phyloP scores from a whole-genome alignment of 30 jellyfish, hydroid and myxozoan species.

The Hydra vulgaris region DNA sequence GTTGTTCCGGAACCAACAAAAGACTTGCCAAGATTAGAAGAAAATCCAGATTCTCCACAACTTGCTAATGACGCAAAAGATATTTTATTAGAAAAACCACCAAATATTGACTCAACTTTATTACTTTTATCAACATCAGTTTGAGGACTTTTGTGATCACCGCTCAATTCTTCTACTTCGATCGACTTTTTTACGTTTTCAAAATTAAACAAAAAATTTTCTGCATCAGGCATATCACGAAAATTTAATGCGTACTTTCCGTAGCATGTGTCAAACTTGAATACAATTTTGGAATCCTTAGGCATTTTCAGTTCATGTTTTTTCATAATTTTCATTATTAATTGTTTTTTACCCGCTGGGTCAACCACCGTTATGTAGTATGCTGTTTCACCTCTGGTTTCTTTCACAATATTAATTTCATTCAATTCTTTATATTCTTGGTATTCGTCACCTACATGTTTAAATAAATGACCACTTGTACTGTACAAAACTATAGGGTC shows the following conservation, averaged over 20 bases:
- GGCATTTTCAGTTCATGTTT: neutral
- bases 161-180: neutral
- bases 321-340: neutral
- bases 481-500: neutral
- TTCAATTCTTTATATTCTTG: neutral
- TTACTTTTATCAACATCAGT: neutral
- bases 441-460: neutral
- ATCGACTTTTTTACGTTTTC: neutral
- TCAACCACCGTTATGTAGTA: neutral
- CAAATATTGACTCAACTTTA: conserved; percentile 9
- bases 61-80: conserved; percentile 51
- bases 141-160: too few relatives aligned
- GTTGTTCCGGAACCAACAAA: conserved; percentile 58
- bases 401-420: neutral
- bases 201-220: neutral
- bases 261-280: neutral
- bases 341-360: neutral
- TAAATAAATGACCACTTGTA: neutral
- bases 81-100: conserved; percentile 32
- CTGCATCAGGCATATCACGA: conserved; percentile 6
- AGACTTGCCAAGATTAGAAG: conserved; percentile 15
- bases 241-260: conserved; percentile 1
- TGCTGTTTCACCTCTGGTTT: neutral
- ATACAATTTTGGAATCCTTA: conserved; percentile 14
- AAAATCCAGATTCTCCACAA: conserved; percentile 23